Evolutionary conservation across 2,797 vertebrate genomes (phyloP).

Genomic region (Gila robusta): DNA sequence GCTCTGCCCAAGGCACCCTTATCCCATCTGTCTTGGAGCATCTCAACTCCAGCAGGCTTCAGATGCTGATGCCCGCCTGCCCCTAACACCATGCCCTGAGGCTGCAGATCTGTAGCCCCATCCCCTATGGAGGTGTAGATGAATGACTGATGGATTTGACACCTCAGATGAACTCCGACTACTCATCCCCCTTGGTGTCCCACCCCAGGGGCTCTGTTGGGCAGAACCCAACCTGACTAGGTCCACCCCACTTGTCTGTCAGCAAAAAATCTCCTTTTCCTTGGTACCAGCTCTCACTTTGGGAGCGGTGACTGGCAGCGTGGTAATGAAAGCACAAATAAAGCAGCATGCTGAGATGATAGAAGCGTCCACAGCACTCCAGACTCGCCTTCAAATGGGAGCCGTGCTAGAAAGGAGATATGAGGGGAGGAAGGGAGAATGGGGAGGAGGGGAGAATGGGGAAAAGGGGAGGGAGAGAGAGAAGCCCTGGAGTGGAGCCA

Average conservation of each 20-base stretch:
- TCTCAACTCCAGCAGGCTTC: slow-evolving; percentile 18
- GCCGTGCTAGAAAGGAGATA: slow-evolving; percentile 67
- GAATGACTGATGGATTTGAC: slow-evolving; percentile 44
- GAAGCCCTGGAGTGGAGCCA: slow-evolving; percentile 86
- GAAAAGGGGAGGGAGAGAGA: slow-evolving; percentile 55
- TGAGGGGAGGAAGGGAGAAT: slow-evolving; percentile 58
- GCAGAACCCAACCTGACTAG: slow-evolving; percentile 30
- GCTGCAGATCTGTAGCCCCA: slow-evolving; percentile 37
- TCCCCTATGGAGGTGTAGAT: slow-evolving; percentile 55
- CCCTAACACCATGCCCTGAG: slow-evolving; percentile 27
- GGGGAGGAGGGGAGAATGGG: slow-evolving; percentile 29
- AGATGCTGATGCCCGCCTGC: slow-evolving; percentile 20
- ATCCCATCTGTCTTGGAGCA: slow-evolving; percentile 2
- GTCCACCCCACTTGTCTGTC: slow-evolving; percentile 49
- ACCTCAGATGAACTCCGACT: slow-evolving; percentile 33
- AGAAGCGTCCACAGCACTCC: slow-evolving; percentile 79
- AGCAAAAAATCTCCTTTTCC: slow-evolving; percentile 47
- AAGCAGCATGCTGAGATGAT: slow-evolving; percentile 77
- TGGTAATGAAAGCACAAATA: slow-evolving; percentile 79
- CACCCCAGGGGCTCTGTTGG: slow-evolving; percentile 35
- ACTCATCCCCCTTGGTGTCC: slow-evolving; percentile 26
- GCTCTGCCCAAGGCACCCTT: slow-evolving; percentile 12
- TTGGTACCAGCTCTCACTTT: slow-evolving; percentile 54
- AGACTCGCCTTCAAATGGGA: slow-evolving; percentile 79
- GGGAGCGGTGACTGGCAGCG: slow-evolving; percentile 70